These are phyloP conservation scores for Diploptera punctata DNA, from an alignment of 2,888 invertebrate species.

Conservation along the genomic window DNA sequence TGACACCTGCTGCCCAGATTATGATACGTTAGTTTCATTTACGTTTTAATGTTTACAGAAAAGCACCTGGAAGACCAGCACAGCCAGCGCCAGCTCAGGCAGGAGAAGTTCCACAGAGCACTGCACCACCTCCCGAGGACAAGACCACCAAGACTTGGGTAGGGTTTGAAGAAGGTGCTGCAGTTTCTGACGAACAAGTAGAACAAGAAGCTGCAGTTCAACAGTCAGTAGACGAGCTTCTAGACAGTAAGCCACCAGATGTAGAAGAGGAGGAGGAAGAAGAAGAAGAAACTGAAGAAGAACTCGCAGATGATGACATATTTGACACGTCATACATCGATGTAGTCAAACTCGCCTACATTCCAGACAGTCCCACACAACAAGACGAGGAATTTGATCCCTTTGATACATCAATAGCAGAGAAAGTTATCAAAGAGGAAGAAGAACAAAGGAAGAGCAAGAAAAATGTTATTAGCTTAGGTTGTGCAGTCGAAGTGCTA, in stretches of 20 bases:
- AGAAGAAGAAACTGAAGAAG: slow-evolving; percentile 69
- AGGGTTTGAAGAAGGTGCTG: slow-evolving; percentile 49
- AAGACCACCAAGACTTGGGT: slow-evolving; percentile 51
- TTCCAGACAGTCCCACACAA: slow-evolving; percentile 84
- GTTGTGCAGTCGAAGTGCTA: slow-evolving; percentile 86
- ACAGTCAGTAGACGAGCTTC: slow-evolving; percentile 3
- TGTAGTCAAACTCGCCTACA: slow-evolving; percentile 82
- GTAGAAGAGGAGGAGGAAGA: slow-evolving; percentile 49
- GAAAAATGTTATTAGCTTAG: slow-evolving; percentile 71
- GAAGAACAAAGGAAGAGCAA: slow-evolving; percentile 75
- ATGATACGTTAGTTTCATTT: too few species aligned
- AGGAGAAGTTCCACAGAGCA: background rate
- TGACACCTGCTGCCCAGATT: too few species aligned
- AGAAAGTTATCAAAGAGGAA: slow-evolving; percentile 79
- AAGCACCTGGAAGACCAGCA: slow-evolving; percentile 1
- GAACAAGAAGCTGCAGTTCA: slow-evolving; percentile 69
- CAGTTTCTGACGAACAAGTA: slow-evolving; percentile 46
- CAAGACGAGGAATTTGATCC: slow-evolving; percentile 66
- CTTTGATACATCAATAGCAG: slow-evolving; percentile 88
- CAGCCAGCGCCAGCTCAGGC: slow-evolving; percentile 21
- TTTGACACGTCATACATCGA: slow-evolving; percentile 91
- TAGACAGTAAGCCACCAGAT: slow-evolving; percentile 1
- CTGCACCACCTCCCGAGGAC: slow-evolving; percentile 49
- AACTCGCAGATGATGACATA: slow-evolving; percentile 80
- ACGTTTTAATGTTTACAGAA: background rate